Evolutionary conservation across 2,888 invertebrate species (phyloP).

Genomic region (Leptura quadrifasciata): DNA sequence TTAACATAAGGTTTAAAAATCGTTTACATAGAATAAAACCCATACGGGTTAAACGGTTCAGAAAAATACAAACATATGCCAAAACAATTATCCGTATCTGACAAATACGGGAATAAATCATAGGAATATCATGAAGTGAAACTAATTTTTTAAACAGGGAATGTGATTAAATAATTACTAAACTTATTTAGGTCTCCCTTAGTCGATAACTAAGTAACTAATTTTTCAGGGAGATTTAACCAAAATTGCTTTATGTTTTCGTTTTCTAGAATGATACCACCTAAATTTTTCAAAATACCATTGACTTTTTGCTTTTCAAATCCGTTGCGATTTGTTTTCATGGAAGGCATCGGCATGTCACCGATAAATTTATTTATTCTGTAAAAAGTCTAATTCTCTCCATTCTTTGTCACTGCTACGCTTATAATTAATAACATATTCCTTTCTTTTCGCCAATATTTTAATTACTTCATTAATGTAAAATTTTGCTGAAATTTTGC

Average conservation of each 20-base stretch:
- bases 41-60: too few species aligned
- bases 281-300: conserved; percentile 29
- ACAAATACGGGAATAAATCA: too few species aligned
- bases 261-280: conserved; percentile 20
- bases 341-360: conserved; percentile 24
- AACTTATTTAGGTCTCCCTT: too few species aligned
- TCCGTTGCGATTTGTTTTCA: conserved; percentile 29
- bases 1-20: too few species aligned
- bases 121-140: too few species aligned
- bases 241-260: conserved; percentile 24
- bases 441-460: conserved; percentile 31
- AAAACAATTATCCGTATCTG: too few species aligned
- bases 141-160: too few species aligned
- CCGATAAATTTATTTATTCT: conserved; percentile 21
- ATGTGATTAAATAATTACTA: too few species aligned
- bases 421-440: conserved; percentile 28
- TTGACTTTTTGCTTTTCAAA: conserved; percentile 22
- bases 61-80: too few species aligned
- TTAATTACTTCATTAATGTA: conserved; percentile 21
- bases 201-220: too few species aligned
- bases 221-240: conserved; percentile 23
- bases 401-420: conserved; percentile 17
- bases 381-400: conserved; percentile 29
- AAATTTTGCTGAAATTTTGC: conserved; percentile 16
- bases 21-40: too few species aligned